Base-by-base conservation (phyloP, 1,140 invertebrate species). In the Psilanteris sp. region DNA sequence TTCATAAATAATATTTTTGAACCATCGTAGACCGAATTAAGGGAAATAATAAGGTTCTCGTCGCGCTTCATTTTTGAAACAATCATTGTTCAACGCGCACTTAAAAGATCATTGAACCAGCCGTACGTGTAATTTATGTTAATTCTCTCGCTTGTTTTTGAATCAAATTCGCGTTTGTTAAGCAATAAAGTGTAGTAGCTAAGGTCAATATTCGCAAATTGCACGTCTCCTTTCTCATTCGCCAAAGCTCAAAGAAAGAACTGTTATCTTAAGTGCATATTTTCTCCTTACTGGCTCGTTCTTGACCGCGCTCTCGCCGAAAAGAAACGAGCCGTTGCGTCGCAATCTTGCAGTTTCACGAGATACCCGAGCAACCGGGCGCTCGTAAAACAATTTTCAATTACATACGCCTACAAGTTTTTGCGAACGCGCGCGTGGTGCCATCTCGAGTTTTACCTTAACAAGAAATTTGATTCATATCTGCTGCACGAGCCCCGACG, bases 311-410 rank as follows among this genome's bases (percentile, higher is more conserved):
- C 52, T 76, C 57, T 70, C 43, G 67, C 52, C 67, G 67, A 77
- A 70, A 76, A 70, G 59, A 68, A 77, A 77, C 48, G 54, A 77
- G 46, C 34, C 14, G 16, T 50, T 72, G 55, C 50, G 54, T 48
- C 61, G 46, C 46, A 22, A 67, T 66, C 29, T 27, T 8, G 57
- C 41, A 52, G 57, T 70, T 68, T 64, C 64, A 44, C 61, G 48
- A 61, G 67, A 59, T 39, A 55, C 41, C 50, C 16, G 39, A 59
- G 37, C 37, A 43, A 55, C 39, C 20, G 54, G 36, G 39, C 39
- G 39, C 71, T 71, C 59, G 59, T 67, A 67, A 77, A 72, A 50
- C 54, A 77, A 62, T 77, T 72, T 77, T 72, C 74, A 72, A 67
- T 72, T 72, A 77, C 54, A 36, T 62, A 67, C 74, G 55, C 74